Conservation (phyloP, 2,888 invertebrate genomes). For the Clitarchus hookeri region DNA sequence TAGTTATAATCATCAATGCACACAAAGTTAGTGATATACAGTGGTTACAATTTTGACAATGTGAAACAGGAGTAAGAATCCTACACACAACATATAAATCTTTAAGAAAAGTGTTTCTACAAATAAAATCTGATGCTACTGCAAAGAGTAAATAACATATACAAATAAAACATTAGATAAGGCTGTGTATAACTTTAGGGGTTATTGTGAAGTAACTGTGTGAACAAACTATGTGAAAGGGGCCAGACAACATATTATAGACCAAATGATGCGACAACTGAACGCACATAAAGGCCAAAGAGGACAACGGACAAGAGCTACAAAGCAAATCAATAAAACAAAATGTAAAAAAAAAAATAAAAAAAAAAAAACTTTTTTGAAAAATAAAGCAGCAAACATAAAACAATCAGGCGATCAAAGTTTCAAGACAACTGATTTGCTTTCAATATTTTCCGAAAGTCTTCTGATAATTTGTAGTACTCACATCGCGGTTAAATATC, state of each 20-base stretch:
- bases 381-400: conserved; percentile 22
- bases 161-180: neutral
- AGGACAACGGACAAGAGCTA: neutral
- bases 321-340: conserved; percentile 1
- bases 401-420: neutral
- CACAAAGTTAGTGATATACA: neutral
- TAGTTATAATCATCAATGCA: neutral
- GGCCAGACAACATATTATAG: neutral
- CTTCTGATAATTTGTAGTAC: conserved; percentile 38
- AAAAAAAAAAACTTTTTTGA: neutral
- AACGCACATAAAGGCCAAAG: neutral
- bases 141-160: too few relatives aligned
- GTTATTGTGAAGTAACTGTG: neutral
- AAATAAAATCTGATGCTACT: too few relatives aligned
- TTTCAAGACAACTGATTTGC: neutral
- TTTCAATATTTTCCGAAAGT: neutral
- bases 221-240: neutral
- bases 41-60: neutral
- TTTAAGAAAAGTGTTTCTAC: too few relatives aligned
- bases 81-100: too few relatives aligned
- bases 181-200: neutral
- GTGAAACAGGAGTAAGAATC: neutral
- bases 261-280: neutral
- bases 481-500: conserved; percentile 73
- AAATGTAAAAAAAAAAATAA: neutral